A percentile compares a stretch with the other conserved stretches of the same genome.
phyloP scores from a whole-genome alignment of 2,888 invertebrate genomes.

The Chymomyza amoena region DNA sequence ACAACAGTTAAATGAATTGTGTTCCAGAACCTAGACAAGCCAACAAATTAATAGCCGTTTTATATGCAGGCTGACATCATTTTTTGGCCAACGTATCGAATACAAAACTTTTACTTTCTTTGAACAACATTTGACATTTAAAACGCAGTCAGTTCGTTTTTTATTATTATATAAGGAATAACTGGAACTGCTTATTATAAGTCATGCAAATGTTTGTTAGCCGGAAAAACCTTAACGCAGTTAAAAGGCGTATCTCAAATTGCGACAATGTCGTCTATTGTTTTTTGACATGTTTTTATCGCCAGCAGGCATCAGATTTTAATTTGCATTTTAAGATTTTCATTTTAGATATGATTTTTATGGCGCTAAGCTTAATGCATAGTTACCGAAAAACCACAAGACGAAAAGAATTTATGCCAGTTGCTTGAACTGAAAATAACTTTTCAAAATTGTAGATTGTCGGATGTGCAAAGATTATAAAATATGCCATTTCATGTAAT shows the following conservation, averaged over 20 bases:
- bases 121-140: constrained; percentile 57
- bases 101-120: constrained; percentile 60
- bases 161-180: neutral
- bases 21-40: neutral
- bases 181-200: neutral
- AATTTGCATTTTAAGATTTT: constrained; percentile 64
- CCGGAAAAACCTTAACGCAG: neutral
- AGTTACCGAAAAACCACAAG: neutral
- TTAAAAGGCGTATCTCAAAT: neutral
- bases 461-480: neutral
- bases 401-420: neutral
- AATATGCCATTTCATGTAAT: neutral
- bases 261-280: neutral
- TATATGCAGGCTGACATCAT: constrained; percentile 41
- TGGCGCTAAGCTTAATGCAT: neutral
- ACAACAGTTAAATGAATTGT: constrained; percentile 9
- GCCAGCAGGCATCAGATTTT: constrained; percentile 35
- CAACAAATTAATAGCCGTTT: constrained; percentile 24
- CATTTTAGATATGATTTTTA: neutral
- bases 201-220: neutral
- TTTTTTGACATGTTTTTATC: constrained; percentile 19
- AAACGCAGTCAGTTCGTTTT: neutral
- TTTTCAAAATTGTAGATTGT: neutral
- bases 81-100: neutral
- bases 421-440: neutral